Base-by-base conservation (phyloP, 1,140 invertebrate genomes). In the Cydia strobilella region DNA sequence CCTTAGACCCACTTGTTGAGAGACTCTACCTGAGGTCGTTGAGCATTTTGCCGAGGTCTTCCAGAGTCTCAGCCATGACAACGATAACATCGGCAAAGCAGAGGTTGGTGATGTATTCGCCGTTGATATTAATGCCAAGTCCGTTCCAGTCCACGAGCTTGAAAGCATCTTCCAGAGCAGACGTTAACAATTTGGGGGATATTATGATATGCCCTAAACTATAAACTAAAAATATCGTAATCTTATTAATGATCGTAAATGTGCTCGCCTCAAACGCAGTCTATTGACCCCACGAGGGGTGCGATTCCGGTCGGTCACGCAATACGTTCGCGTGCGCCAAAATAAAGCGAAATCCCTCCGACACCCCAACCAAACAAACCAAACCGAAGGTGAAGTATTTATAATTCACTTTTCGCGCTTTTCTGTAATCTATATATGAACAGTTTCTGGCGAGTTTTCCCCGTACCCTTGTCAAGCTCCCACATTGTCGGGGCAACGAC, bases 341-440 rank as follows among this genome's bases (percentile, higher is more conserved):
- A 59, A 23, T 23, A 39, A 69, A 69, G n/a, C 6, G 65, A 69
- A 69, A 69, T 31, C 31, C 65, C 65, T 69, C 65, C 23, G 15
- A n/a, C 65, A 35, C 15, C 65, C 7, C 18, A 39, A 69, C 35
- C 20, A 35, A 69, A 69, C 7, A 39, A 39, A 69, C 35, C 7
- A 39, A 39, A 69, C 35, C 20, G 65, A 69, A 69, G 65, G 25
- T 69, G 65, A 39, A n/a, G 27, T 69, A 42, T 69, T 69, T 69
- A 69, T 69, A 69, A 39, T 69, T 69, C 31, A 69, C 31, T 35
- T 69, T 42, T 69, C 35, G 5, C 65, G 27, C 31, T 35, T 35
- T 69, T 42, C 27, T 39, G 31, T 69, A 35, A 35, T 39, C 65
- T 18, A 9, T 65, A 9, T 65, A 31, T 27, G 3, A 65, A 59